phyloP scores from a whole-genome alignment of 1,140 invertebrate genomes.

The Drosophila equinoxialis region DNA sequence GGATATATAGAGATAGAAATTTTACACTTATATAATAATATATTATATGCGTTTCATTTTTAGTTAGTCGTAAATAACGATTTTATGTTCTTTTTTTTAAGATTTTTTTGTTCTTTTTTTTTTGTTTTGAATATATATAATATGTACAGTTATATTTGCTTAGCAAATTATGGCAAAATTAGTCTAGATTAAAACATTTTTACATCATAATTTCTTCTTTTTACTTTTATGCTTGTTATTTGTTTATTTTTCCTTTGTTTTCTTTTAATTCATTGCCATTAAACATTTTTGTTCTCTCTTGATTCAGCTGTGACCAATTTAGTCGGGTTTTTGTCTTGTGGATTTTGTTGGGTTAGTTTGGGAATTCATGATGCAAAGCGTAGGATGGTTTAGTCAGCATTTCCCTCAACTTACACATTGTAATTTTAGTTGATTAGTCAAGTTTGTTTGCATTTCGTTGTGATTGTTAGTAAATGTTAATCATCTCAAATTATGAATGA shows the following conservation, averaged over 20 bases:
- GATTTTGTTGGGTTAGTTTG: slow-evolving; percentile 16
- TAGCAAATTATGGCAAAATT: slow-evolving; percentile 81
- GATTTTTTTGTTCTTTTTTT: slow-evolving; percentile 13
- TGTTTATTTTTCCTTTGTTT: slow-evolving; percentile 36
- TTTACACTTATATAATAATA: slow-evolving; percentile 71
- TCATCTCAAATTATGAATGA: slow-evolving; percentile 24
- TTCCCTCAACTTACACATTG: slow-evolving; percentile 58
- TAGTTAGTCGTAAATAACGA: slow-evolving; percentile 8
- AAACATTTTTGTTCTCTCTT: slow-evolving; percentile 31
- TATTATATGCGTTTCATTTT: slow-evolving; percentile 64
- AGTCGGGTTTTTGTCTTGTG: slow-evolving; percentile 40
- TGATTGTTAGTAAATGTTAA: slow-evolving; percentile 42
- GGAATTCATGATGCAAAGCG: slow-evolving; percentile 24
- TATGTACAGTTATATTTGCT: slow-evolving; percentile 69
- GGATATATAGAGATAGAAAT: slow-evolving; percentile 38
- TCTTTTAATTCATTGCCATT: slow-evolving; percentile 42
- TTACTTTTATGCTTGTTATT: slow-evolving; percentile 27
- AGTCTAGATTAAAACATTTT: slow-evolving; percentile 64
- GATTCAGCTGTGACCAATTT: slow-evolving; percentile 44
- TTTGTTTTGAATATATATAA: slow-evolving; percentile 40
- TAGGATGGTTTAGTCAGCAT: slow-evolving; percentile 51
- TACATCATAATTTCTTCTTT: slow-evolving; percentile 16
- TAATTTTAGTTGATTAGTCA: slow-evolving; percentile 75
- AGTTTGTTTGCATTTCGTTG: slow-evolving; percentile 36
- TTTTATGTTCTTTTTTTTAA: slow-evolving; percentile 18